Conservation (phyloP, 2,888 invertebrate species). For the Liopterus haemorrhoidalis region DNA sequence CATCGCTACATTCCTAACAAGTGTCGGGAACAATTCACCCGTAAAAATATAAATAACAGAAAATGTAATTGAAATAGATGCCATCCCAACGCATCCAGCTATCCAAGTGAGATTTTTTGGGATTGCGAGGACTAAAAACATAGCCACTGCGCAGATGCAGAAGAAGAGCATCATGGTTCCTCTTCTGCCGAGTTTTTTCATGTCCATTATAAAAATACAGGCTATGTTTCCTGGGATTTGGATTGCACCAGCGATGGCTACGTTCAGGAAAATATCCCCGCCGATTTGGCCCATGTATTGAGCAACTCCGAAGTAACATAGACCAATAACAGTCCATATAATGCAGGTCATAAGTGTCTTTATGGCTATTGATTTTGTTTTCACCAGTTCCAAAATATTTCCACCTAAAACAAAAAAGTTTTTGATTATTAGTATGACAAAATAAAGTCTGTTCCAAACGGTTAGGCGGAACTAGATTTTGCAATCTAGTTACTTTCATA, state of each 20-base stretch:
- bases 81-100: slow-evolving; percentile 67
- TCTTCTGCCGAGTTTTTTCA: slow-evolving; percentile 62
- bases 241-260: slow-evolving; percentile 70
- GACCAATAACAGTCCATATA: slow-evolving; percentile 78
- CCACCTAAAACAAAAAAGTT: no score
- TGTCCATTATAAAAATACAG: slow-evolving; percentile 52
- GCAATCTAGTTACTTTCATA: no score
- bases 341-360: slow-evolving; percentile 69
- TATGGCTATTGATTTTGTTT: slow-evolving; percentile 61
- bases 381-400: slow-evolving; percentile 58
- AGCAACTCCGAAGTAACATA: slow-evolving; percentile 85
- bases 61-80: slow-evolving; percentile 77
- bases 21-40: slow-evolving; percentile 84
- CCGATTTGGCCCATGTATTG: slow-evolving; percentile 75
- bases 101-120: slow-evolving; percentile 53
- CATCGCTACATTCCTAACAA: slow-evolving; percentile 79
- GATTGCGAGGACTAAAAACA: slow-evolving; percentile 58
- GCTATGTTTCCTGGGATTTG: slow-evolving; percentile 54
- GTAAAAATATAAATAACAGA: slow-evolving; percentile 82
- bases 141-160: slow-evolving; percentile 57
- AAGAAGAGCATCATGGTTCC: slow-evolving; percentile 60
- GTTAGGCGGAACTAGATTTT: no score
- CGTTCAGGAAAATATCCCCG: slow-evolving; percentile 76
- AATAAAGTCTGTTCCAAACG: no score
- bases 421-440: no score